Evolutionary conservation across 2,888 invertebrate species (phyloP).

Genomic region (Acronicta leporina): DNA sequence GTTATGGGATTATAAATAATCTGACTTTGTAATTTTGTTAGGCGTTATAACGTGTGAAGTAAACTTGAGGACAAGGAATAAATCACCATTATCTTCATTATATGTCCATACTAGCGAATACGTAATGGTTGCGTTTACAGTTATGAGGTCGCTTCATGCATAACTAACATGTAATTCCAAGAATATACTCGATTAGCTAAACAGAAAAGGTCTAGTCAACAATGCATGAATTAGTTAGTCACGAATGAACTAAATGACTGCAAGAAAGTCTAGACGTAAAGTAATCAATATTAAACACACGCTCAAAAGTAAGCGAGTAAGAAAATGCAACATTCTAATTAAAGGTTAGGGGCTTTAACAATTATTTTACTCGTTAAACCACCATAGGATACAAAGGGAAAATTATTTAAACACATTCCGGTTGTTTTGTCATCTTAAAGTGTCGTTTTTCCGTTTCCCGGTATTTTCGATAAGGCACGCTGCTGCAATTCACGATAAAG

Average conservation of each 20-base stretch:
- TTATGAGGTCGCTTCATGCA: slow-evolving; percentile 50
- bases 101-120: slow-evolving; percentile 52
- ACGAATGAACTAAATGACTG: slow-evolving; percentile 52
- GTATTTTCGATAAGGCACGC: slow-evolving; percentile 61
- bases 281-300: slow-evolving; percentile 48
- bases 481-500: slow-evolving; percentile 61
- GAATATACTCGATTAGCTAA: slow-evolving; percentile 44
- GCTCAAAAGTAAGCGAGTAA: slow-evolving; percentile 22
- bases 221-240: slow-evolving; percentile 48
- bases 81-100: slow-evolving; percentile 59
- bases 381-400: slow-evolving; percentile 19
- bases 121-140: slow-evolving; percentile 48
- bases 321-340: slow-evolving; percentile 7
- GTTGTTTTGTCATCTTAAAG: slow-evolving; percentile 50
- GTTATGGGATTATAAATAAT: slow-evolving; percentile 75
- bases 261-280: slow-evolving; percentile 48
- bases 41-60: slow-evolving; percentile 61
- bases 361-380: slow-evolving; percentile 1
- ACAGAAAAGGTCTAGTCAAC: slow-evolving; percentile 49
- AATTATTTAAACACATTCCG: slow-evolving; percentile 54
- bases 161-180: slow-evolving; percentile 42
- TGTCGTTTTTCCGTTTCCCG: slow-evolving; percentile 58
- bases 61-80: slow-evolving; percentile 55
- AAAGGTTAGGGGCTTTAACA: neutral
- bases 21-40: slow-evolving; percentile 60